Evolutionary conservation across 2,888 invertebrate genomes (phyloP), one percentile per base, ranked within the genome.

Genomic region (Eucera pruinosa): DNA sequence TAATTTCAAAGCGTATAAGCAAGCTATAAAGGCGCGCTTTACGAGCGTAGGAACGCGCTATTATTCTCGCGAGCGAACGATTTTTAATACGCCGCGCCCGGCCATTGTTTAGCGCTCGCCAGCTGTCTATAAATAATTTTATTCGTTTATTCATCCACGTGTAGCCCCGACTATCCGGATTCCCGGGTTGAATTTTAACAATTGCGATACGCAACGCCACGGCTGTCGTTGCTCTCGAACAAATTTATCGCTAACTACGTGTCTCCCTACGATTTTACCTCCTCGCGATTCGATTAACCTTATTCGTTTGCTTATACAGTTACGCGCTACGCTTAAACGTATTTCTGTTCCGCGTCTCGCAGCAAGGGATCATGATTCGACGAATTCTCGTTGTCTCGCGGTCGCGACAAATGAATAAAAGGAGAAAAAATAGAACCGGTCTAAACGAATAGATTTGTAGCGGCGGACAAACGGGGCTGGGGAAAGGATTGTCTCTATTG

Each of bases 1-100:
- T 76, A 76, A 73, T 76, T 66, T 76, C 55, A 73, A 36, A 45
- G 73, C 76, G 76, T 62, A 74, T 68, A 74, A 77, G 77, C 77
- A 54, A 58, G 39, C 62, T 41, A 18, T 77, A 74, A 74, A 74
- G 33, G 20, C 25, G 11, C 13, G 30, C 39, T 74, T 77, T 74
- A 74, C 67, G 76, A 77, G 54, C 73, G 7, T 15, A n/a, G 18
- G 45, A 47, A 66, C 50, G 43, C 48, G 33, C 50, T 45, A 62
- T 62, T 62, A 73, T 62, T 61, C 74, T 36, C 57, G 62, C 62
- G 30, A 57, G 39, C 47, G 20, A 58, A 39, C 57, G 67, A 77
- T 77, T 74, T 77, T 77, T 74, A 77, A 77, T 58, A 62, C 57
- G 25, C n/a, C n/a, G 18, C 13, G 3, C n/a, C 23, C 60, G 41